These are phyloP conservation scores for Sphenopsis melanotis DNA, from an alignment of 2,797 vertebrate genomes.

Conservation along the genomic window DNA sequence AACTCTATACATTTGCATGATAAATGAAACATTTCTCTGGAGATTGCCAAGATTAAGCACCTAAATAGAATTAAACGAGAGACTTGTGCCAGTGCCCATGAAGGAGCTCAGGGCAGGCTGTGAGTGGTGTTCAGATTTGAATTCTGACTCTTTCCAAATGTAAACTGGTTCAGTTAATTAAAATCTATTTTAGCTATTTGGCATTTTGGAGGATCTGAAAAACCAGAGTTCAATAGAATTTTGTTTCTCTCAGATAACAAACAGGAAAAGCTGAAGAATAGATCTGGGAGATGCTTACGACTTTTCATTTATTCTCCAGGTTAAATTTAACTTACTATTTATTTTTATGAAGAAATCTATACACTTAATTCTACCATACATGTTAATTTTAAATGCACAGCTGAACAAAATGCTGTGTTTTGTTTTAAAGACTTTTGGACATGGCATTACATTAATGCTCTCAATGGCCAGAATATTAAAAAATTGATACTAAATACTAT, in stretches of 20 bases:
- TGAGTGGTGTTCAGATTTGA: background rate
- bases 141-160: background rate
- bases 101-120: background rate
- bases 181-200: background rate
- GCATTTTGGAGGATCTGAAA: background rate
- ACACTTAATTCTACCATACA: background rate
- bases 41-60: background rate
- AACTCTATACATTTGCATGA: background rate
- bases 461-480: background rate
- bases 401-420: background rate
- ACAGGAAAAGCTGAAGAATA: slow-evolving; percentile 10
- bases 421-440: background rate
- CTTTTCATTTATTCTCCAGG: background rate
- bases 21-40: background rate
- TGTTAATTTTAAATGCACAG: background rate
- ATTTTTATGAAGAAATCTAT: background rate
- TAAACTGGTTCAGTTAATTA: background rate
- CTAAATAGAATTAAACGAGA: background rate
- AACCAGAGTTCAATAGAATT: background rate
- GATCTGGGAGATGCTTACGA: background rate
- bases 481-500: background rate
- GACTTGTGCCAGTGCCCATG: background rate
- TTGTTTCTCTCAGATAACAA: background rate
- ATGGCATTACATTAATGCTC: background rate
- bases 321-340: background rate